Base-by-base conservation (phyloP, 2,888 invertebrate species). In the Nemotelus nigrinus region DNA sequence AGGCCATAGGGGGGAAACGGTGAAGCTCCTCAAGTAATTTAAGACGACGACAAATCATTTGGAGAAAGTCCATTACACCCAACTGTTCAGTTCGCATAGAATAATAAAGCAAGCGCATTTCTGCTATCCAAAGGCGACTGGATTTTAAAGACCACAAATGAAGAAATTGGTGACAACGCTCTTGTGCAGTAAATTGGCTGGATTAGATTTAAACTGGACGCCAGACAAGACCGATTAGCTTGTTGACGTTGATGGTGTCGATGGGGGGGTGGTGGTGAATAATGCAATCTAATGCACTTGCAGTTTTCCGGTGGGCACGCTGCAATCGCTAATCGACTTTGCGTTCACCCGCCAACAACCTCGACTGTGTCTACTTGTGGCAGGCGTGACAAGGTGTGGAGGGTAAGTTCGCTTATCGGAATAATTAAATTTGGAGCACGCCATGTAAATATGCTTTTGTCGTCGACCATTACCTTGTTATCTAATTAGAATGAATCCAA, bases 391-490 rank as follows among this genome's bases (percentile, higher is more conserved):
- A 25, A 25, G 25, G 25, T 25, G 25, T 25, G 25, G 25, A 25
- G 25, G 25, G 25, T 25, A 25, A 25, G 25, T 25, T 25, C 25
- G 25, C 25, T 25, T 25, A 25, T 25, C 25, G 25, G 25, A 25
- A 70, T 70, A 70, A 70, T 70, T 70, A 50, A 70, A 70, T 70
- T 55, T 70, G 55, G 70, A 55, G 60, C 70, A 55, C 55, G 47
- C 70, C 70, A 70, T 70, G 8, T 47, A 41, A 55, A 8, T 8
- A 70, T 6, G 55, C 70, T 53, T 50, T 50, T 47, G 50, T 53
- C 43, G 43, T 39, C 53, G 44, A 43, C 63, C 41, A 63, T 7
- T 8, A 41, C 43, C 41, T n/a, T 3, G 39, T 70, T 70, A 53
- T 53, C 55, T 55, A 70, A 70, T 70, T 70, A 70, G 55, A 70